Conservation (phyloP, 2,888 invertebrate genomes). For the Tetragnatha montana region DNA sequence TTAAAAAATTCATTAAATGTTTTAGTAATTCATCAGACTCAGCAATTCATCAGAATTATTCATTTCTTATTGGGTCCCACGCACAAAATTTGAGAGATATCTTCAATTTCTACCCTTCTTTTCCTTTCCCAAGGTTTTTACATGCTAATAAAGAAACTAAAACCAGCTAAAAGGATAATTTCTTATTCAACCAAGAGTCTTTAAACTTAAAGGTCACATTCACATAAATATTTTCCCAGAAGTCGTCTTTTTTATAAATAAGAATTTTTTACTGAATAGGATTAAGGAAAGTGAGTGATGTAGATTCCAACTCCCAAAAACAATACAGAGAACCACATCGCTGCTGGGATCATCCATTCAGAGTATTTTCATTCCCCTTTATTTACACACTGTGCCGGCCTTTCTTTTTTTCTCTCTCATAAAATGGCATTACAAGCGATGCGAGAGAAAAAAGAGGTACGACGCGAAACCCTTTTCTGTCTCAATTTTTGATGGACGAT, state of each 20-base stretch:
- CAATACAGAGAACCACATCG: slow-evolving; percentile 21
- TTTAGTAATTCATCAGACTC: too few species aligned
- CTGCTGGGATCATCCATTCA: slow-evolving; percentile 26
- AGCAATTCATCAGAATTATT: too few species aligned
- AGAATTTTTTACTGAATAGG: not conserved
- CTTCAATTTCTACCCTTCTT: not conserved
- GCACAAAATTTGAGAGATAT: too few species aligned
- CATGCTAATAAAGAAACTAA: not conserved
- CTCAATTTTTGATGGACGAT: slow-evolving; percentile 38
- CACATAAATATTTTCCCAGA: not conserved
- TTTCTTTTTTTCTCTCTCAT: not conserved
- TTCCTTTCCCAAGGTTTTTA: not conserved
- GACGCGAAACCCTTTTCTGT: slow-evolving; percentile 26
- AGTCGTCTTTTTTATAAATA: not conserved
- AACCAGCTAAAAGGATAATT: not conserved
- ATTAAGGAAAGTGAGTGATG: slow-evolving; percentile 30
- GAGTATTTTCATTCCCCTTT: not conserved
- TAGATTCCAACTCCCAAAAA: slow-evolving; percentile 3
- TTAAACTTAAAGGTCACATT: not conserved
- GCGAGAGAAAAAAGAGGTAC: not conserved
- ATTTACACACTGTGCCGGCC: not conserved
- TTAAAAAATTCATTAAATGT: too few species aligned
- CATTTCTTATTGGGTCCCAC: too few species aligned
- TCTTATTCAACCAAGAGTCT: not conserved
- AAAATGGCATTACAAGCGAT: not conserved